Evolutionary conservation across 2,888 invertebrate genomes (phyloP), one percentile per base, ranked within the genome.

Genomic region (Lasius fuliginosus): DNA sequence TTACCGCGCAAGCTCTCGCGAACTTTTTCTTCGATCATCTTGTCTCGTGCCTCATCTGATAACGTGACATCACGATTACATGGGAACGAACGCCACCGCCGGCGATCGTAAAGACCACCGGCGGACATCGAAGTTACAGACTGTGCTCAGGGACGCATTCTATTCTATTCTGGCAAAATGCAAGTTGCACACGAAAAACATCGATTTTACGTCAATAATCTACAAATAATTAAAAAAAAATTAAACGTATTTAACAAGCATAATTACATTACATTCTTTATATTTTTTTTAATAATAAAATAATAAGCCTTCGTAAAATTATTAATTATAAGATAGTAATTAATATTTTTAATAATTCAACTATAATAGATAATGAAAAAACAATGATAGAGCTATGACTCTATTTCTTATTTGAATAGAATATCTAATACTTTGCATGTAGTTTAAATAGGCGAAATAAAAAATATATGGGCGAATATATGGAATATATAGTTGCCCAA

Each of bases 1-100:
- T 93, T 91, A 90, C 91, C 91, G 91, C 90, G 90, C 77, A 73
- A 90, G 90, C 90, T 88, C 89, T 81, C 85, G 88, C 84, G 83
- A 85, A 88, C 88, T 91, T 91, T 87, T 89, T 88, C 86, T 86
- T 74, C 82, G 68, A 82, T 85, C 86, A 64, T 53, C 82, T 82
- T 86, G 89, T 87, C 89, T 90, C 91, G 90, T 90, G 89, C 89
- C 91, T 90, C 87, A 86, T 89, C 89, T 84, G 86, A 87, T 86
- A 84, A 90, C 92, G 92, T 92, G 90, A 92, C 92, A 93, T 93
- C 89, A 90, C 92, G 93, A 93, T 93, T 93, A 92, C 93, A 93
- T 91, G 92, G 91, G 89, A 92, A 91, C 89, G 89, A 58, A 89
- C 86, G 83, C 87, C 87, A 89, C 86, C 84, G 75, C 82, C 67